A percentile compares a stretch with the other conserved stretches of the same genome.
Evolutionary conservation across 2,888 invertebrate genomes (phyloP).

Genomic region (Sicus ferrugineus): DNA sequence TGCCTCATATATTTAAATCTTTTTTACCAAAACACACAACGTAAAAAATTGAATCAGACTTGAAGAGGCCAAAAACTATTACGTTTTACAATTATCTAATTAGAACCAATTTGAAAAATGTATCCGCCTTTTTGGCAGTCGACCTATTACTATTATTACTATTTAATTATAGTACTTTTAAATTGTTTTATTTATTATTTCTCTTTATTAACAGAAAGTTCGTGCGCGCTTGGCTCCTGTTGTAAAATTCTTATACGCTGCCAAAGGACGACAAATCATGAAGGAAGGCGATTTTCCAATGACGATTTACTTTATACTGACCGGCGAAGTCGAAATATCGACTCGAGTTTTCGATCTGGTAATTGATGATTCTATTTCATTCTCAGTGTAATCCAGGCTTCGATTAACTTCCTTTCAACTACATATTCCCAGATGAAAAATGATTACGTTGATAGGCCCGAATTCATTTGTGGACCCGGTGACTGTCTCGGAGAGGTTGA

Average conservation of each 20-base stretch:
- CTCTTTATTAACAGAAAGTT: constrained; percentile 64
- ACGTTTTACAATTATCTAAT: no score
- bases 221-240: constrained; percentile 70
- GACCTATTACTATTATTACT: background rate
- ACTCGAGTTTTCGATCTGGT: constrained; percentile 53
- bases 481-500: constrained; percentile 57
- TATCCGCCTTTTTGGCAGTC: no score
- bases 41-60: no score
- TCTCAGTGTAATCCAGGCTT: no score
- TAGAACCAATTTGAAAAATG: no score
- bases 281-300: constrained; percentile 70
- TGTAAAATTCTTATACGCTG: constrained; percentile 71
- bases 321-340: constrained; percentile 67
- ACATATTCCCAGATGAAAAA: constrained; percentile 34
- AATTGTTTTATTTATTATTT: background rate
- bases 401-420: no score
- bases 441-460: constrained; percentile 40
- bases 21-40: no score
- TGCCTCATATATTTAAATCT: no score
- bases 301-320: constrained; percentile 72
- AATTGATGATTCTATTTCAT: constrained; percentile 14
- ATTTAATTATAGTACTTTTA: background rate
- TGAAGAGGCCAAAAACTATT: no score
- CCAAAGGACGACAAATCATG: constrained; percentile 70
- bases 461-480: constrained; percentile 54